Evolutionary conservation across 2,797 vertebrate genomes (phyloP), one percentile per base, ranked within the genome.

Genomic region (Dermochelys coriacea): DNA sequence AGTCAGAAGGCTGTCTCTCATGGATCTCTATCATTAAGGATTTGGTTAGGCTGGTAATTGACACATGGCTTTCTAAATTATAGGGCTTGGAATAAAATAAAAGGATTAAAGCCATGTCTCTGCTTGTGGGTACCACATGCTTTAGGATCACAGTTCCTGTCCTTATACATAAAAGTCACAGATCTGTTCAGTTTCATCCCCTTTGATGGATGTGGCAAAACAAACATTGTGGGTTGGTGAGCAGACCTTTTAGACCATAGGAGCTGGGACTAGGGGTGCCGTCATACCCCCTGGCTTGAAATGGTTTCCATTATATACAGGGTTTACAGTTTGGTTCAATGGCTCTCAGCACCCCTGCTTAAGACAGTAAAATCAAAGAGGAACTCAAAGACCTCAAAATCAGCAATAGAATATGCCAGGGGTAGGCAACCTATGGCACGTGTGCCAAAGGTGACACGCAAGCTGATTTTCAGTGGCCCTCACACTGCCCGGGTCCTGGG

Each of bases 81-180:
- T 78, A 96, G 80, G n/a, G 80, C 80, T 96, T 94, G 91, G 96
- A 97, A 92, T 95, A 93, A 97, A 97, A 96, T 94, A 95, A 91
- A 90, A 92, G 94, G 96, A 97, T 97, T 96, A 97, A 97, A 97
- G 96, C 96, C 97, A 97, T 97, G 95, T 96, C 96, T 97, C 87
- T 94, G 78, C 86, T 97, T 96, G 97, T 95, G 97, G 96, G 95
- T 97, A 95, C 91, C 94, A 97, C 96, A 97, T 97, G 96, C 97
- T 91, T 97, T 85, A 90, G 86, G 93, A 97, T 97, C 95, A 96
- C 87, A 96, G 96, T 95, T 94, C 93, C 96, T 0, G 0, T 96
- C 95, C 94, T 91, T 96, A 96, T 95, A 94, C 96, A 97, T 94
- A 93, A 96, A 97, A 94, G 95, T 96, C 91, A 77, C 93, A 95